These are phyloP conservation scores for Vireo griseus DNA, from an alignment of 2,797 vertebrate species.

Conservation along the genomic window DNA sequence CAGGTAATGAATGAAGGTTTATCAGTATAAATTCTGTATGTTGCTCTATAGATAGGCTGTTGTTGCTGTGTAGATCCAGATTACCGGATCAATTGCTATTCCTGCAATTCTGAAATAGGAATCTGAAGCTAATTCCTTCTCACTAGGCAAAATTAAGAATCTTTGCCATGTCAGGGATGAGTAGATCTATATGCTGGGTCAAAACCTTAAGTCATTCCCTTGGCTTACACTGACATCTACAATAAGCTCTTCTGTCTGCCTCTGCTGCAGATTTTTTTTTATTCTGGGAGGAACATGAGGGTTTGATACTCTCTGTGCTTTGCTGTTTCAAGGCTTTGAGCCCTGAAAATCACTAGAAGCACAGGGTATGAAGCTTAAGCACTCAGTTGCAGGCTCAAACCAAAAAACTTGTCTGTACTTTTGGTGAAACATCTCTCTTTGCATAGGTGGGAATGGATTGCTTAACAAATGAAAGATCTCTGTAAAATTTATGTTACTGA, in stretches of 20 bases:
- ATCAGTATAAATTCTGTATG: neutral
- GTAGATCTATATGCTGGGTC: neutral
- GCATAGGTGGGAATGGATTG: neutral
- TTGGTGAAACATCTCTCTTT: neutral
- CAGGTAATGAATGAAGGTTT: neutral
- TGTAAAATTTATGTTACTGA: neutral
- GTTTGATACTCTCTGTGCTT: neutral
- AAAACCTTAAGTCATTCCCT: neutral
- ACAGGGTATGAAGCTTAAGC: neutral
- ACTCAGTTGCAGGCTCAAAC: neutral
- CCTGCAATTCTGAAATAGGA: neutral
- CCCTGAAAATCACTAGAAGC: neutral
- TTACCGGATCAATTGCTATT: neutral
- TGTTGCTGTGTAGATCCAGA: neutral
- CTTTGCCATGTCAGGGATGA: neutral
- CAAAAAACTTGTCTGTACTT: neutral
- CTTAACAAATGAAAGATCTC: neutral
- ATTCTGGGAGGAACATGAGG: neutral
- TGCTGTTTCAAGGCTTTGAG: neutral
- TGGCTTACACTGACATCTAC: neutral
- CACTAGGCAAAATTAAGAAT: neutral
- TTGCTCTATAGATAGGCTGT: neutral
- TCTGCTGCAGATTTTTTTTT: neutral
- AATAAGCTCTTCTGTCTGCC: neutral
- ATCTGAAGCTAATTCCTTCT: neutral